Base-by-base conservation (phyloP, 2,888 invertebrate genomes). In the Zelleria hepariella region DNA sequence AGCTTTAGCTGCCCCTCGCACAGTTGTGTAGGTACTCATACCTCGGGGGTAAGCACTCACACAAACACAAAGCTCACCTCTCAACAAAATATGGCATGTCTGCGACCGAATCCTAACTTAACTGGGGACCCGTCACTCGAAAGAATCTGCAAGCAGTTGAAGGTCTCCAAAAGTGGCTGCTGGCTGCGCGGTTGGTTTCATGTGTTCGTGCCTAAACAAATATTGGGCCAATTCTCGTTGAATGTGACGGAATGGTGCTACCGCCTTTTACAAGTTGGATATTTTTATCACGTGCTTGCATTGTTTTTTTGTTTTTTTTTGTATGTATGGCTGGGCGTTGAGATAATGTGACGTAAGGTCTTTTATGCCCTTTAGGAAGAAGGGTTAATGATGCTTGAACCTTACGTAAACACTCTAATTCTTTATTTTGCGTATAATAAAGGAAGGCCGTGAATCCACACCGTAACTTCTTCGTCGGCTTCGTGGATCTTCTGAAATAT, bases 171-270 rank as follows among this genome's bases (percentile, higher is more conserved):
- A 42, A 42, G 7, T 32, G 10, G 10, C 6, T 32, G 32, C 6
- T n/a, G n/a, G 32, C 3, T 32, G 32, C 32, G 6, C 1, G 2
- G 49, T 49, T 2, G 20, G 18, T 18, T 49, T 49, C 49, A 51
- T 21, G 8, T 23, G 25, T 25, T 25, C 79, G 80, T 78, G 80
- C 67, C 79, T 78, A 77, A 77, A 68, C 72, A 69, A 74, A 71
- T 78, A 79, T 79, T 79, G 77, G 63, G 74, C 68, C 75, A 78
- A 78, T 80, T 67, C 67, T 62, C 26, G 62, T 64, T 25, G 26
- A 25, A 25, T n/a, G 54, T 27, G 54, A 54, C 6, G n/a, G 54
- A 54, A 6, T 15, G 54, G 21, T 10, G 51, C 15, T 15, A n/a
- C 10, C 15, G 32, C 32, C 32, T 42, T 15, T 42, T 42, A 42